phyloP scores from a whole-genome alignment of 2,113 vertebrate species.

The Pachyramphus minor region DNA sequence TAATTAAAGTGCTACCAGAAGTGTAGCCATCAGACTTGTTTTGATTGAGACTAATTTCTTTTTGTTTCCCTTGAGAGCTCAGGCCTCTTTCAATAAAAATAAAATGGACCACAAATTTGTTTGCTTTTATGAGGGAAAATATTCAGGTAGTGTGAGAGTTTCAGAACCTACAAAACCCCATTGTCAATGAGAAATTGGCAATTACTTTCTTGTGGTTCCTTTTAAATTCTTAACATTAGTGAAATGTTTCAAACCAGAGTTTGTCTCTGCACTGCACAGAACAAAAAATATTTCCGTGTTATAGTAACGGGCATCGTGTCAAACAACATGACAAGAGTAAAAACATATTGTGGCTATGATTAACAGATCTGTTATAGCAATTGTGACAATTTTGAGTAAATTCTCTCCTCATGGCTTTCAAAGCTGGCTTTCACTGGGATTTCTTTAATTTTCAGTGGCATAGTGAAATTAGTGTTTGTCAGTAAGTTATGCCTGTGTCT shows the following conservation, averaged over 20 bases:
- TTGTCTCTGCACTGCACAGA: background rate
- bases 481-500: background rate
- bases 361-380: background rate
- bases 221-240: background rate
- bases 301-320: background rate
- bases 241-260: background rate
- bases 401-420: background rate
- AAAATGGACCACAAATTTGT: background rate
- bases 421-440: accelerated
- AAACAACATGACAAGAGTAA: background rate
- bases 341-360: background rate
- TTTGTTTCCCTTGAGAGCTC: background rate
- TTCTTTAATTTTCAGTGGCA: background rate
- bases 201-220: background rate
- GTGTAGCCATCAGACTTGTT: background rate
- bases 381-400: background rate
- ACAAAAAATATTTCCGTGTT: background rate
- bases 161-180: background rate
- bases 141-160: background rate
- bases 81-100: background rate
- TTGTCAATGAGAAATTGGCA: background rate
- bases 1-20: background rate
- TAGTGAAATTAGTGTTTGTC: background rate
- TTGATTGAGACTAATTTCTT: background rate
- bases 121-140: background rate